Base-by-base conservation (phyloP, 2,888 invertebrate species). In the Lucinisca nassula region DNA sequence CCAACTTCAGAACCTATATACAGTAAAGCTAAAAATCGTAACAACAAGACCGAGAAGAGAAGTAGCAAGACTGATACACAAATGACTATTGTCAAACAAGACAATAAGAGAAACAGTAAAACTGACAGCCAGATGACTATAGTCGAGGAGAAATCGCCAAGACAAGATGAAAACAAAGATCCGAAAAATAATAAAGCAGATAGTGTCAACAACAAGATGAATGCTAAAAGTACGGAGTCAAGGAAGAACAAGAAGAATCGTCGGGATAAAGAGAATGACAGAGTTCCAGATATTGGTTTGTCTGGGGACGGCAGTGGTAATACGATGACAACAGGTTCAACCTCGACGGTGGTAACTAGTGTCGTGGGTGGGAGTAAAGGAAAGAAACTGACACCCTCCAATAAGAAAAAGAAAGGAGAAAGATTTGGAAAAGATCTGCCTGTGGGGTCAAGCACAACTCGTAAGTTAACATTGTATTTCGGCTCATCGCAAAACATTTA, bases 241-340 rank as follows among this genome's bases (percentile, higher is more conserved):
- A 90, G 90, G 83, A 93, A 92, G 82, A 93, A 92, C 45, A 90
- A 88, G 82, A 85, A 84, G 38, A 93, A 93, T 81, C 87, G 87
- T 30, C 82, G 88, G 72, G 90, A 92, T 40, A 82, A 87, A 24
- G 92, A 91, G 76, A 72, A 21, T 74, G 76, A 55, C 49, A 38
- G 79, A 35, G 79, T 77, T 55, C 70, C 51, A 27, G 51, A 67
- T 45, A 83, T 74, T 37, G 73, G 51, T n/a, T 51, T 40, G 81
- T 32, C 49, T 1, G 67, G 24, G 24, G 70, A 61, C 0, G 49
- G 30, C 38, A 37, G 49, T 27, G 37, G 10, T 27, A 74, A 24
- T 30, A 40, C 74, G 1, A 30, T 27, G 21, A 17, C 27, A 45
- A 45, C 45, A 8, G 37, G 21, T 6, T 27, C 79, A 0, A 32